Evolutionary conservation across 2,113 vertebrate genomes (phyloP), one percentile per base, ranked within the genome.

Genomic region (Oncorhynchus tshawytscha): DNA sequence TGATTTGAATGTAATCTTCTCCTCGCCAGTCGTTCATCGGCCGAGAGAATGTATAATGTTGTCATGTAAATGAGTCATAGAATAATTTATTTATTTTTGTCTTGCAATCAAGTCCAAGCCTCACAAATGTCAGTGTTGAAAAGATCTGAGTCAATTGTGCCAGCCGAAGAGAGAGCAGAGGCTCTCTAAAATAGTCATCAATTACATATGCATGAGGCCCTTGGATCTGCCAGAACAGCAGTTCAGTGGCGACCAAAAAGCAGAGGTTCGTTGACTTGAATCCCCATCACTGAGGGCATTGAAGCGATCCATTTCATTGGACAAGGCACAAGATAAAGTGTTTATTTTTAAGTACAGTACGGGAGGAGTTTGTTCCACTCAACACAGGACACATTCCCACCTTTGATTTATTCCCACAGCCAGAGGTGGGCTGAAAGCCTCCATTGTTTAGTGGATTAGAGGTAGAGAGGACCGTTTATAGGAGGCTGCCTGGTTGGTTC

Each of bases 151-250:
- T 73, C 70, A 74, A 71, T 83, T 80, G 57, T 80, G 74, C 82
- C 75, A 78, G 78, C 65, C 70, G 81, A 87, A 80, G 84, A 78
- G 81, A 22, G 7, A 16, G 68, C 79, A 87, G 81, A 80, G 29
- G 57, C 78, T 31, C 76, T 82, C 87, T 82, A 83, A 91, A 92
- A 92, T 93, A 90, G 88, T 68, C 72, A 67, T 79, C 74, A 82
- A 88, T 93, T 88, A 89, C 91, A 89, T 89, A 92, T 91, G 81
- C 84, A 92, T 91, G 88, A 89, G 85, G 13, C 59, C 60, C 83
- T 91, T 80, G 81, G 71, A 81, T 84, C 82, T 85, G 83, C 83
- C 80, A 79, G 22, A 70, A 68, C 68, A 75, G 65, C 78, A 22
- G 71, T 67, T 51, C n/a, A 60, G 57, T 60, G 57, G 69, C 78